Base-by-base conservation (phyloP, 1,140 invertebrate species). In the Leptinotarsa defecta region DNA sequence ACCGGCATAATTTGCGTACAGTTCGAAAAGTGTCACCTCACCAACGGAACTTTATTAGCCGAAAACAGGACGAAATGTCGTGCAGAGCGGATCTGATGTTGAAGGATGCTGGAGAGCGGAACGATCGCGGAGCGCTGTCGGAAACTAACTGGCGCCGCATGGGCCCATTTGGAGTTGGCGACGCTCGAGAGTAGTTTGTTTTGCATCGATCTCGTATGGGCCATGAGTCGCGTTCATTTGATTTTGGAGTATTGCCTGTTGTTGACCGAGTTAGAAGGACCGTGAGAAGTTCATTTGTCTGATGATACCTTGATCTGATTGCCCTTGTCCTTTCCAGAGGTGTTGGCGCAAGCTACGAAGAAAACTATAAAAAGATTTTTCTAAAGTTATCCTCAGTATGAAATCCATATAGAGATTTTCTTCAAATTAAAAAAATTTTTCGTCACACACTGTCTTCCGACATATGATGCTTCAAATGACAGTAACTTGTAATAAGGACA, bases 1-100 rank as follows among this genome's bases (percentile, higher is more conserved):
- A n/a, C 65, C 24, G 17, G 19, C 65, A 68, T 68, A 68, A 34
- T 68, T 43, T 43, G 65, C 65, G 24, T n/a, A n/a, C 65, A 43
- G 65, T 34, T 24, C 24, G n/a, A n/a, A 68, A 13, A 34, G 65
- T 68, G 17, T 24, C 65, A 68, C 65, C 43, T 68, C 24, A 68
- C 65, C 65, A 68, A 68, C 65, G 19, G 19, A 34, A 43, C 65
- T 68, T 68, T 68, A 68, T 68, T 68, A 68, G 27, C 34, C 65
- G 65, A 68, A 43, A 68, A 24, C 24, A 24, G 15, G 19, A 27
- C 65, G 24, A 34, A 68, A 68, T 6, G 19, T 17, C 65, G 24
- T 68, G 65, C 65, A 68, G 24, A 68, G 15, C 65, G 65, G 24
- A 17, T 43, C 65, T 57, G 27, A 68, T 68, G 34, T 20, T 64